Percentiles rank a stretch among this genome's conserved stretches.
Conservation (phyloP, 2,113 vertebrate genomes). For the Bostrychus sinensis region DNA sequence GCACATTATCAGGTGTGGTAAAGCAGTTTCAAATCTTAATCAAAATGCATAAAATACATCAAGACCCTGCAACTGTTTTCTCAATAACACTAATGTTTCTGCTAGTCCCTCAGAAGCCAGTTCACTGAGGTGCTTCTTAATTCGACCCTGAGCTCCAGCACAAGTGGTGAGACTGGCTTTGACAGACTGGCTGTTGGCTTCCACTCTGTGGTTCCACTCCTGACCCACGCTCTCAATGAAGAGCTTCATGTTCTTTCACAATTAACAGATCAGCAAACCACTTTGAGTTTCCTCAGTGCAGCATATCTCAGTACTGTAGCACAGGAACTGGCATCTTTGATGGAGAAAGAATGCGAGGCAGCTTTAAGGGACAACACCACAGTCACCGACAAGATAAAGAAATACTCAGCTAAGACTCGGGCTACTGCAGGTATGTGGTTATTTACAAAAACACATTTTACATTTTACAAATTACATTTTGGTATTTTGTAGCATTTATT, state of each 20-base stretch:
- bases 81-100: conserved; percentile 28
- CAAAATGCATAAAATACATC: not conserved
- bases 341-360: conserved; percentile 86
- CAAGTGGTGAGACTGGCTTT: conserved; percentile 82
- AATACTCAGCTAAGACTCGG: conserved; percentile 81
- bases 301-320: conserved; percentile 86
- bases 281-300: conserved; percentile 86
- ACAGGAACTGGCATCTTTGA: conserved; percentile 82
- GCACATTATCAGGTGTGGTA: conserved; percentile 79
- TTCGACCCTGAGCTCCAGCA: conserved; percentile 74
- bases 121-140: conserved; percentile 78
- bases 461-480: no score
- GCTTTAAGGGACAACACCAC: conserved; percentile 85
- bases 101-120: conserved; percentile 84
- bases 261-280: conserved; percentile 77
- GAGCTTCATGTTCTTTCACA: conserved; percentile 84
- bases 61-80: not conserved
- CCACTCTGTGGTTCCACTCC: conserved; percentile 71
- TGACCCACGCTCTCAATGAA: conserved; percentile 84
- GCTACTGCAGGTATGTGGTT: conserved; percentile 76
- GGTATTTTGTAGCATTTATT: no score
- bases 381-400: conserved; percentile 78
- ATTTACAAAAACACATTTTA: no score
- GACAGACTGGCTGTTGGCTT: conserved; percentile 79
- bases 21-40: not conserved